Percentiles rank a stretch among this genome's conserved stretches.
These are phyloP conservation scores for Sinonovacula constricta DNA, from an alignment of 1,140 invertebrate species.

Conservation along the genomic window DNA sequence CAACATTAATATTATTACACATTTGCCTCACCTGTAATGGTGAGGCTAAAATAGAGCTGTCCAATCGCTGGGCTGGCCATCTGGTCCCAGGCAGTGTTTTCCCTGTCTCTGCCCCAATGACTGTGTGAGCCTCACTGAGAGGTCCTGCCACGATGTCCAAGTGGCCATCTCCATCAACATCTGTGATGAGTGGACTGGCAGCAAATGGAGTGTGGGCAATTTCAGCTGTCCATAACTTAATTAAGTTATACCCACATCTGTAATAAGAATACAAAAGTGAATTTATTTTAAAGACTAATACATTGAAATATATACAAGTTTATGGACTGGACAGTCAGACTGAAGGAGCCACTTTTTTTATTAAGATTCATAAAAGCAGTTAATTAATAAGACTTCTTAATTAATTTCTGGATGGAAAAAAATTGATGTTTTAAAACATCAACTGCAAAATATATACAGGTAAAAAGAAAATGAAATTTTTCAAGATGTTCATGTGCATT, in stretches of 20 bases:
- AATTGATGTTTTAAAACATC: too few relatives aligned
- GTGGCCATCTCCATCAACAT: constrained; percentile 69
- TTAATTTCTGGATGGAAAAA: too few relatives aligned
- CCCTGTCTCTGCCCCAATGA: constrained; percentile 68
- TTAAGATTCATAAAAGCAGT: too few relatives aligned
- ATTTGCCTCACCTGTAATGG: constrained; percentile 76
- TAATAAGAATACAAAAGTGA: constrained; percentile 6
- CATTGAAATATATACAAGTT: too few relatives aligned
- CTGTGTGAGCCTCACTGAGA: constrained; percentile 70
- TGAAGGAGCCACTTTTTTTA: too few relatives aligned
- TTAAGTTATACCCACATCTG: constrained; percentile 70
- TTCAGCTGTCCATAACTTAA: constrained; percentile 70
- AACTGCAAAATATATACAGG: too few relatives aligned
- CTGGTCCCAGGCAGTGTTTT: constrained; percentile 56
- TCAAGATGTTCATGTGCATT: too few relatives aligned
- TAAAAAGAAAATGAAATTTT: too few relatives aligned
- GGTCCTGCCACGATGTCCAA: constrained; percentile 71
- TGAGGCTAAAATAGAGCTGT: constrained; percentile 70
- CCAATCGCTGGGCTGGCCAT: constrained; percentile 72
- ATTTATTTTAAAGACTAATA: neutral
- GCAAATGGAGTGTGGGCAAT: constrained; percentile 73
- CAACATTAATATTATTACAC: too few relatives aligned
- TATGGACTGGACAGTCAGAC: too few relatives aligned
- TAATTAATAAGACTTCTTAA: too few relatives aligned
- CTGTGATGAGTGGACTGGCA: constrained; percentile 67